Evolutionary conservation across 2,888 invertebrate genomes (phyloP).

Genomic region (Autographa pulchrina): DNA sequence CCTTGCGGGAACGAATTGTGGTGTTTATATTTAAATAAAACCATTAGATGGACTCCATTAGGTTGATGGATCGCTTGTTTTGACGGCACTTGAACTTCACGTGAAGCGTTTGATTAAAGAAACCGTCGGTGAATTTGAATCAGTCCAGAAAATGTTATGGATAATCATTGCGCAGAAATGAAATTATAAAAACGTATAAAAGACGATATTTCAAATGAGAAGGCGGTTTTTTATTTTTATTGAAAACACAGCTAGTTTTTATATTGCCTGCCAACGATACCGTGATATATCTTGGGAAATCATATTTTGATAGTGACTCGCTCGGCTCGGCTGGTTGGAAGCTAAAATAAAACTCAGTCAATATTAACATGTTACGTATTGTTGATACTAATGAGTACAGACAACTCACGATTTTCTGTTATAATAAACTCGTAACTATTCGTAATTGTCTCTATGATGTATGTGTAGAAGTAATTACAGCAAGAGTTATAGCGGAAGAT

Average conservation of each 20-base stretch:
- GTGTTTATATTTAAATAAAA: conserved; percentile 66
- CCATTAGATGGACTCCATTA: conserved; percentile 66
- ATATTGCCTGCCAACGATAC: conserved; percentile 27
- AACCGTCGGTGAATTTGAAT: conserved; percentile 48
- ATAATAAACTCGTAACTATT: conserved; percentile 17
- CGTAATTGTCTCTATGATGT: conserved; percentile 12
- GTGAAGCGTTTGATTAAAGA: conserved; percentile 52
- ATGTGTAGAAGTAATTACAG: conserved; percentile 16
- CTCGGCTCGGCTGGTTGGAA: conserved; percentile 8
- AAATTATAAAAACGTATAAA: conserved; percentile 61
- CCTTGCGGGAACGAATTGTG: conserved; percentile 66
- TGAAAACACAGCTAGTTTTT: conserved; percentile 35
- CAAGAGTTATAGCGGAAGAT: conserved; percentile 31
- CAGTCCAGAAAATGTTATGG: conserved; percentile 40
- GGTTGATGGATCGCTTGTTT: conserved; percentile 65
- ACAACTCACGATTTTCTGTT: conserved; percentile 21
- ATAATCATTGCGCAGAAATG: conserved; percentile 60
- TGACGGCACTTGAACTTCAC: conserved; percentile 65
- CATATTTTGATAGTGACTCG: conserved; percentile 40
- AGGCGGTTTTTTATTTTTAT: conserved; percentile 62
- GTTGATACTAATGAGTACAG: conserved; percentile 24
- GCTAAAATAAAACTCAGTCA: conserved; percentile 45
- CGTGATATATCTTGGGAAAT: conserved; percentile 58
- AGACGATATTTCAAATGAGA: conserved; percentile 52
- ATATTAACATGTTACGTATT: conserved; percentile 28